Conservation (phyloP, 2,888 invertebrate species). For the Epinotia nisella region DNA sequence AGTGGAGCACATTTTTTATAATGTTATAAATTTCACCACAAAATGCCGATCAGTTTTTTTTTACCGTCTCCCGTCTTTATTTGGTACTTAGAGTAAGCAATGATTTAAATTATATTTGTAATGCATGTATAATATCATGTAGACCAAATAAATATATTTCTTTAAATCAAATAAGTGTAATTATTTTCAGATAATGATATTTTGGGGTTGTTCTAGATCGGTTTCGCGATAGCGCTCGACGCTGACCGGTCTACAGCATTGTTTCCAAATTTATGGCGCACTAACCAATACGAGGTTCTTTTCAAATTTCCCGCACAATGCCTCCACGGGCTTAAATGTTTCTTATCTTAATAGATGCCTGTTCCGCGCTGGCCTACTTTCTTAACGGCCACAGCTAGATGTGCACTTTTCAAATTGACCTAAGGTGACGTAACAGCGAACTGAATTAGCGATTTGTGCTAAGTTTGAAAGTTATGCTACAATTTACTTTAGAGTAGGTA, state of each 20-base stretch:
- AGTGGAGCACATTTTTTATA: constrained; percentile 12
- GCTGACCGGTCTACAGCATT: constrained; percentile 51
- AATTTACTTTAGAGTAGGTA: not conserved
- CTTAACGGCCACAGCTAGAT: constrained; percentile 21
- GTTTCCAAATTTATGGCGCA: constrained; percentile 52
- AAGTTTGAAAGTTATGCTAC: not conserved
- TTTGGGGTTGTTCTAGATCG: constrained; percentile 50
- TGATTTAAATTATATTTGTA: too few relatives aligned
- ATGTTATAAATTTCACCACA: constrained; percentile 37
- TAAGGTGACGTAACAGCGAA: constrained; percentile 13
- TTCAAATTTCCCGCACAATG: constrained; percentile 43
- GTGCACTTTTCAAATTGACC: constrained; percentile 31
- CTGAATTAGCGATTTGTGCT: not conserved
- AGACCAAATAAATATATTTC: too few relatives aligned
- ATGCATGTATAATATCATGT: too few relatives aligned
- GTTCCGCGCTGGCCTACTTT: constrained; percentile 28
- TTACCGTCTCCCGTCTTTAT: too few relatives aligned
- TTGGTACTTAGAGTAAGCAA: too few relatives aligned
- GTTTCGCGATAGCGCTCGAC: constrained; percentile 48
- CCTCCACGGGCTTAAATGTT: constrained; percentile 33
- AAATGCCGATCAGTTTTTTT: constrained; percentile 36
- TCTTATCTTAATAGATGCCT: constrained; percentile 38
- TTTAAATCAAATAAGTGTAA: constrained; percentile 45
- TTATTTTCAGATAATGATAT: constrained; percentile 48
- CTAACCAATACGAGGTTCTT: constrained; percentile 42